These are phyloP conservation scores for Aethes cnicana DNA, from an alignment of 2,888 invertebrate genomes.

Conservation along the genomic window DNA sequence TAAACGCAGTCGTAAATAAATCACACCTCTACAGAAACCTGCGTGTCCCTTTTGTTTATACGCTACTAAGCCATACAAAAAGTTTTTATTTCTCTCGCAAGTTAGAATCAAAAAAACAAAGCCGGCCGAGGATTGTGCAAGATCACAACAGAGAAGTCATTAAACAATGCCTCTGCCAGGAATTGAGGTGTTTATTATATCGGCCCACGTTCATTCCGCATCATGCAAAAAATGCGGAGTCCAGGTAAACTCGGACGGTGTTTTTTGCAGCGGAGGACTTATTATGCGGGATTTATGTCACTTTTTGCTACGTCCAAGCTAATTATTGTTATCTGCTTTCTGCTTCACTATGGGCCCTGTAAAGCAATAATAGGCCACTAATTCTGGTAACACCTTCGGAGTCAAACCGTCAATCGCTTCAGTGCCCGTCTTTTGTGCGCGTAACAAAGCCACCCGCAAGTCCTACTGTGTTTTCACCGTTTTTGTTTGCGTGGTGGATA, in stretches of 20 bases:
- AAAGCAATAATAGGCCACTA: conserved; percentile 78
- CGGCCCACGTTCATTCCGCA: conserved; percentile 64
- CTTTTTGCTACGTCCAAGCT: conserved; percentile 77
- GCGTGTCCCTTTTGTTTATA: conserved; percentile 78
- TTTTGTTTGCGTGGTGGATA: conserved; percentile 67
- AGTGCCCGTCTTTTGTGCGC: conserved; percentile 61
- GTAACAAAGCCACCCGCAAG: conserved; percentile 75
- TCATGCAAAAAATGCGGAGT: conserved; percentile 67
- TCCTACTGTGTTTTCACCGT: conserved; percentile 71
- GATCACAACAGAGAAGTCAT: conserved; percentile 80
- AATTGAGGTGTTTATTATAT: conserved; percentile 82
- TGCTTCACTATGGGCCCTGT: conserved; percentile 75
- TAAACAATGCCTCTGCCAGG: conserved; percentile 79
- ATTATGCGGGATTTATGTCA: conserved; percentile 82
- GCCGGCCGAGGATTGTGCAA: conserved; percentile 76
- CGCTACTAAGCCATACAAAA: conserved; percentile 77
- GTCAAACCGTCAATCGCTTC: conserved; percentile 71
- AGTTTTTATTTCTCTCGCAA: conserved; percentile 69
- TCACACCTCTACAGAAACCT: conserved; percentile 76
- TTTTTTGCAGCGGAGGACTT: conserved; percentile 71
- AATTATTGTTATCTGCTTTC: conserved; percentile 81
- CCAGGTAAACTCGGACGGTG: conserved; percentile 70
- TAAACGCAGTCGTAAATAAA: conserved; percentile 78
- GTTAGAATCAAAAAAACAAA: conserved; percentile 61
- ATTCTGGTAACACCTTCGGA: conserved; percentile 78